Base-by-base conservation (phyloP, 2,113 vertebrate genomes). In the Scatophagus argus region DNA sequence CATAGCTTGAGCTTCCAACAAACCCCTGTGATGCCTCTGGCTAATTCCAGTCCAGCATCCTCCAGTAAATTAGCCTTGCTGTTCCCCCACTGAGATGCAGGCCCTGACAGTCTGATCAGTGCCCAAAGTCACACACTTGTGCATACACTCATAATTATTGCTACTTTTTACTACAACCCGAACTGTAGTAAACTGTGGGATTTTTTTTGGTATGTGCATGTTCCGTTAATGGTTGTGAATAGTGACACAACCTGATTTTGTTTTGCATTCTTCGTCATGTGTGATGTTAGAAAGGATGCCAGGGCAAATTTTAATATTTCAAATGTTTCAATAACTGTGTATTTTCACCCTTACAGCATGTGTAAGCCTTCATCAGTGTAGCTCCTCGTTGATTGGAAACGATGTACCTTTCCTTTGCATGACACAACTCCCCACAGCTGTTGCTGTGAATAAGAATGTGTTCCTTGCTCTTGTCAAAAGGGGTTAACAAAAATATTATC, bases 11-110 rank as follows among this genome's bases (percentile, higher is more conserved):
- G 80, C 75, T 88, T 89, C 74, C 74, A 85, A 64, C 67, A 91
- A 87, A 89, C 87, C 87, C 88, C 84, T 13, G 46, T 62, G 89
- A 93, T 62, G 86, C 89, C 90, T 89, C 67, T 77, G 77, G 82
- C 82, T 93, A 91, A 93, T 91, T 91, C 91, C 78, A 73, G 90
- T 88, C 86, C 87, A 55, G 77, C 84, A 75, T 85, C 78, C 82
- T 89, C 77, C 77, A 89, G 82, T 92, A 93, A 93, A 94, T 93
- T 90, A 92, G 73, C 76, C 61, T 62, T 21, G 52, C 80, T 75
- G 60, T 77, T 81, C 77, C 55, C 79, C 84, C 56, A 38, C 80
- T 67, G 81, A 84, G 59, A 74, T 70, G 12, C 68, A 77, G 71
- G 73, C 81, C 72, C 56, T 83, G 75, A 72, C 85, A 76, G 71